A percentile compares a stretch with the other conserved stretches of the same genome.
phyloP scores from a whole-genome alignment of 2,113 vertebrate species.

The Xenopus laevis region DNA sequence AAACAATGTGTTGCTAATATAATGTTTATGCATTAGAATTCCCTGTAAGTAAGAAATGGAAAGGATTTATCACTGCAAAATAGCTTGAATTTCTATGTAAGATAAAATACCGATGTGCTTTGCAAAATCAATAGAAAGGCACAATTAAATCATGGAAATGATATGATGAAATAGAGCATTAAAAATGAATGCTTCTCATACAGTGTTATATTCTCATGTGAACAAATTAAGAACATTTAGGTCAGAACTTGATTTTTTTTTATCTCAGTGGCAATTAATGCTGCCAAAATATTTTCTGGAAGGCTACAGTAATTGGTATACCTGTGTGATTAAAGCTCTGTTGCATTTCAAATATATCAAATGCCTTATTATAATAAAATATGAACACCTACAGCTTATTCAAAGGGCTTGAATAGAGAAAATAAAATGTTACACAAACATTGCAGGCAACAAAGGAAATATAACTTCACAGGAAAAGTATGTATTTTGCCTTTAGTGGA shows the following conservation, averaged over 20 bases:
- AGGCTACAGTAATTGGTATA: too few species aligned
- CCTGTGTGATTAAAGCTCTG: background rate
- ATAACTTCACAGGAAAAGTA: too few species aligned
- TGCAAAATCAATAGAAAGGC: conserved; percentile 22
- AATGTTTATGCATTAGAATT: conserved; percentile 33
- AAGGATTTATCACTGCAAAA: conserved; percentile 30
- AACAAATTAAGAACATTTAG: background rate
- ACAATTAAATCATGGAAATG: conserved; percentile 24
- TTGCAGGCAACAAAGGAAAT: too few species aligned
- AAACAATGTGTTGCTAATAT: conserved; percentile 38
- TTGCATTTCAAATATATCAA: too few species aligned
- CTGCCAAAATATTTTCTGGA: background rate
- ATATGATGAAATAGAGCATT: conserved; percentile 5
- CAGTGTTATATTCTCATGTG: background rate
- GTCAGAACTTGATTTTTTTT: background rate
- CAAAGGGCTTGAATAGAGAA: too few species aligned
- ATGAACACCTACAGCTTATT: too few species aligned
- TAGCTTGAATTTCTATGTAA: conserved; percentile 14
- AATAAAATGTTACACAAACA: too few species aligned
- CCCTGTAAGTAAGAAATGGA: conserved; percentile 14
- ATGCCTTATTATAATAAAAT: too few species aligned
- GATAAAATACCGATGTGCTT: conserved; percentile 19
- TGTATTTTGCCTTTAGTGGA: too few species aligned
- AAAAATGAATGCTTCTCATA: conserved; percentile 1
- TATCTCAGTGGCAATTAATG: background rate